Base-by-base conservation (phyloP, 1,140 invertebrate species). In the Akabosia matsudoensis region DNA sequence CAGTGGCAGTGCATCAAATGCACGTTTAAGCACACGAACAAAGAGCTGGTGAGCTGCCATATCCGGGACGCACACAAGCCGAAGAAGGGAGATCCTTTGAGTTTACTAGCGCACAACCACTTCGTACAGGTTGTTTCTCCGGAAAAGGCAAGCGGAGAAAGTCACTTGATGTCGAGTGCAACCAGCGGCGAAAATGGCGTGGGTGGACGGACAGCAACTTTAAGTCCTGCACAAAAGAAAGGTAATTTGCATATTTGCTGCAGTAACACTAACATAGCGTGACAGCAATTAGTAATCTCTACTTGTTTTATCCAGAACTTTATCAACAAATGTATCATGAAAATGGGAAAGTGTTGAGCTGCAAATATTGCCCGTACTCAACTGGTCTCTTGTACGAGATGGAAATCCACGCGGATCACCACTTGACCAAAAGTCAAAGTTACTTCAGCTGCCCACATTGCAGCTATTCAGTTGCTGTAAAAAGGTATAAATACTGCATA, bases 361-460 rank as follows among this genome's bases (percentile, higher is more conserved):
- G 93, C 81, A 87, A 87, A 16, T 88, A 91, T 73, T 96, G 93
- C 85, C 93, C 93, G 13, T 95, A 90, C 83, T 88, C 86, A 34
- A 88, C 89, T 61, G 84, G 87, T 24, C 90, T 91, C 80, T 87
- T 89, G 37, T 86, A 87, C 30, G 85, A 88, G 74, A 87, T 93
- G 74, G 87, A 90, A 70, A 85, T 88, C 56, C 93, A 95, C 83
- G 85, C 90, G 81, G 87, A 89, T 70, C 90, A 92, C 81, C 93
- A 94, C 84, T 87, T 90, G 67, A 88, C 90, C 0, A 90, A 89
- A 73, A 83, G 88, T 7, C 89, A 90, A 61, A 89, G 90, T 26
- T 89, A 90, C 79, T 91, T 91, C 80, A 94, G 93, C 84, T 95
- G 93, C 84, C 90, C 90, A 79, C 89, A 90, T 78, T 95, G 93